Base-by-base conservation (phyloP, 2,113 vertebrate species). In the Lycocorax pyrrhopterus region DNA sequence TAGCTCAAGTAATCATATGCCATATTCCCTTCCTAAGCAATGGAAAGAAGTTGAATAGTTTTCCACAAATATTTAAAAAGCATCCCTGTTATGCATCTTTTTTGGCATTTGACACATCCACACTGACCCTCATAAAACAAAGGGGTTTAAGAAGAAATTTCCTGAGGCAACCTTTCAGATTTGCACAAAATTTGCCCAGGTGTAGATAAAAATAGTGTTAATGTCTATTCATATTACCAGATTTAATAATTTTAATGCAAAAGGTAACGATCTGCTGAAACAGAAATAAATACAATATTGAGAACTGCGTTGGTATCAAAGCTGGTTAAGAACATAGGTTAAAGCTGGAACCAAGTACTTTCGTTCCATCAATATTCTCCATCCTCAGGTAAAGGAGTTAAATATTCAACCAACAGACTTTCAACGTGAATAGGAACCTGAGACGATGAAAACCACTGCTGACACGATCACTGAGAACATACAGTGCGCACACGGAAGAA, bases 401-500 rank as follows among this genome's bases (percentile, higher is more conserved):
- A 93, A 46, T 27, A 78, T 26, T 69, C 52, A 53, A n/a, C 32
- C n/a, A 71, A 41, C 16, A 66, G 43, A 77, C 15, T 30, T 49
- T 9, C 23, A 71, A 20, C 1, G 6, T 39, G 39, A 81, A 71
- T 10, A 49, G 17, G 33, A 89, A 39, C 59, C 72, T 47, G 39
- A 2, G 0, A 19, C 20, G 5, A 86, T 25, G 39, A 86, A 86
- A 93, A 94, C 21, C 63, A 21, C 8, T 5, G 16, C 52, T 39
- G 47, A 53, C 46, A 68, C 0, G 2, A 71, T 32, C 76, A n/a
- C 33, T 44, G 71, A 86, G 81, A 92, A 69, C 43, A 66, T 3
- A 77, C 2, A 71, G 53, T 2, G 17, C 1, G 0, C 0, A 0
- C 62, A 71, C 47, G 37, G 62, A 29, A 59, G 39, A n/a, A 5